A percentile compares a stretch with the other conserved stretches of the same genome.
Conservation (phyloP, 2,888 invertebrate species). For the Hirtodrosophila alboralis region DNA sequence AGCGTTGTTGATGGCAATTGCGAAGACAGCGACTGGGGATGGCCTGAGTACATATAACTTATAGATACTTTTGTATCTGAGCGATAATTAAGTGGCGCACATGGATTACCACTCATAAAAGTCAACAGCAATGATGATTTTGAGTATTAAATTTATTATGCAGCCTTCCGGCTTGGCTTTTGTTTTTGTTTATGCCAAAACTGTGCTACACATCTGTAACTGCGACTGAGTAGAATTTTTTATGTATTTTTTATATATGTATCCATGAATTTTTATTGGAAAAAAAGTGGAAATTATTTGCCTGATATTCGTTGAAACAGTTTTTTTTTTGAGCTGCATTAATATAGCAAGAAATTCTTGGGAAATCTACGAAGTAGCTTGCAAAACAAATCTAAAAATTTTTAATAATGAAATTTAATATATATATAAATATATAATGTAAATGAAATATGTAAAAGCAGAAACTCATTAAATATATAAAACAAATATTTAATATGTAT, state of each 20-base stretch:
- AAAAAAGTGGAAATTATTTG: constrained; percentile 20
- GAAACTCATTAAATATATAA: no score
- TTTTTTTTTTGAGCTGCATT: no score
- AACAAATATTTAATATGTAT: no score
- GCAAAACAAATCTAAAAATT: no score
- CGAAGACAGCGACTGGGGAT: constrained; percentile 29
- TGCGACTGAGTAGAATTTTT: no score
- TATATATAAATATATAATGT: no score
- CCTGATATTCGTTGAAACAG: not conserved
- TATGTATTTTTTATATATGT: constrained; percentile 31
- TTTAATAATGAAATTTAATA: no score
- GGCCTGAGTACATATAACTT: constrained; percentile 37
- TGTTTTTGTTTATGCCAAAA: constrained; percentile 45
- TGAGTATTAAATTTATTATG: constrained; percentile 36
- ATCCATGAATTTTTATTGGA: constrained; percentile 6
- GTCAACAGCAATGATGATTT: constrained; percentile 26
- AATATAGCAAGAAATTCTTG: no score
- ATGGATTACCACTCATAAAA: constrained; percentile 54
- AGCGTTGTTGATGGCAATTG: constrained; percentile 30
- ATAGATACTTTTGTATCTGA: constrained; percentile 56
- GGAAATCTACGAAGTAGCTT: no score
- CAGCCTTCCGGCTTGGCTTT: constrained; percentile 46
- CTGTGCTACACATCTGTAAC: constrained; percentile 12
- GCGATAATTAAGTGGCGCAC: constrained; percentile 59
- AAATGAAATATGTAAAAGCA: no score